Percentiles rank a stretch among this genome's conserved stretches.
Evolutionary conservation across 1,140 invertebrate species (phyloP).

Genomic region (Octopus sinensis): DNA sequence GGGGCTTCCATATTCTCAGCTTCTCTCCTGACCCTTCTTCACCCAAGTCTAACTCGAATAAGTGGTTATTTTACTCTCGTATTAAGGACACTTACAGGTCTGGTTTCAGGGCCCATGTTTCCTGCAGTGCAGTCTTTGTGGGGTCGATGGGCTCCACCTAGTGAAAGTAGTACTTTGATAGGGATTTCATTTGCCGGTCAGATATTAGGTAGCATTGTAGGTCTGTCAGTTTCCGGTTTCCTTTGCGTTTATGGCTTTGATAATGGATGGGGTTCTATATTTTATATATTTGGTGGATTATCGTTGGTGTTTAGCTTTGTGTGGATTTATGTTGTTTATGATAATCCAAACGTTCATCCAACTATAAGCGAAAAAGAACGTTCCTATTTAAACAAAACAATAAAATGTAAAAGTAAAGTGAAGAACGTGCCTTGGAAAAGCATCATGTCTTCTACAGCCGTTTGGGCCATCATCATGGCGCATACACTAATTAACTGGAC

Average conservation of each 20-base stretch:
- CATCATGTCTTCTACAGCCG: slow-evolving; percentile 73
- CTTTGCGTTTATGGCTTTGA: slow-evolving; percentile 44
- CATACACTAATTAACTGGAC: slow-evolving; percentile 33
- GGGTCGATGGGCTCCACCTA: neutral
- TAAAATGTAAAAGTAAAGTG: neutral
- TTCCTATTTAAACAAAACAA: neutral
- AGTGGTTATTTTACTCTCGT: slow-evolving; percentile 15
- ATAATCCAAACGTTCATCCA: neutral
- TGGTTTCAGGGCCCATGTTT: slow-evolving; percentile 17
- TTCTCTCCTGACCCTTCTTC: slow-evolving; percentile 9
- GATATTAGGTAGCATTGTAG: slow-evolving; percentile 31
- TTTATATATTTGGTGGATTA: slow-evolving; percentile 42
- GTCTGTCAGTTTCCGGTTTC: slow-evolving; percentile 40
- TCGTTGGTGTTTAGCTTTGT: neutral
- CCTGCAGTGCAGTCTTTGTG: neutral
- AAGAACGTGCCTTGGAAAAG: slow-evolving; percentile 64
- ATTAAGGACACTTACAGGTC: slow-evolving; percentile 2
- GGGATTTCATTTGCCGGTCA: slow-evolving; percentile 19
- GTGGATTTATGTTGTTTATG: neutral
- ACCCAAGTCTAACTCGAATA: slow-evolving; percentile 4
- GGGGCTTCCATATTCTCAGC: slow-evolving; percentile 15
- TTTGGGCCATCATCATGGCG: slow-evolving; percentile 66
- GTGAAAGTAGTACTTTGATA: neutral
- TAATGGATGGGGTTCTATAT: slow-evolving; percentile 46
- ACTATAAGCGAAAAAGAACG: neutral